Percentiles rank a stretch among this genome's conserved stretches.
These are phyloP conservation scores for Protonibea diacanthus DNA, from an alignment of 2,797 vertebrate species.

Conservation along the genomic window DNA sequence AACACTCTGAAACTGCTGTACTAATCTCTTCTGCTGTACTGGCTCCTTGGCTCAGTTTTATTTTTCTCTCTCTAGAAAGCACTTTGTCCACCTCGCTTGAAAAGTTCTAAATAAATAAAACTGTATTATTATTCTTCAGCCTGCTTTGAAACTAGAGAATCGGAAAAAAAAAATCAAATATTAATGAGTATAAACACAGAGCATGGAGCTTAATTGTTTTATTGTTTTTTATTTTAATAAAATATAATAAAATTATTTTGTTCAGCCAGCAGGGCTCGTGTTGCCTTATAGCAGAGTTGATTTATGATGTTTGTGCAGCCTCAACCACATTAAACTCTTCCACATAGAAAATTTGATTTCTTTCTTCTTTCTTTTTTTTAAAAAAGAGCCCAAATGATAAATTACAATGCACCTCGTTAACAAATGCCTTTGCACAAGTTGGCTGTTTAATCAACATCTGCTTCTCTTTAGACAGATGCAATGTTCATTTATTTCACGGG, in stretches of 20 bases:
- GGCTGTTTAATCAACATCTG: conserved; percentile 32
- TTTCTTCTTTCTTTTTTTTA: neutral
- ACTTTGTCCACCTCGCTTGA: neutral
- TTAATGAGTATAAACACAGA: conserved; percentile 9
- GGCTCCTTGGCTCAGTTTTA: neutral
- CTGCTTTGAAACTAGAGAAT: conserved; percentile 8
- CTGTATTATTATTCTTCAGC: conserved; percentile 1
- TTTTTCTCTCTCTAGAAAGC: neutral
- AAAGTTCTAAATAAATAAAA: neutral
- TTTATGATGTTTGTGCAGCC: conserved; percentile 43
- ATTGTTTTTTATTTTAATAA: conserved; percentile 10
- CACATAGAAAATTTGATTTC: conserved; percentile 40
- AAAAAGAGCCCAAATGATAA: conserved; percentile 31
- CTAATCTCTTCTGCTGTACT: neutral
- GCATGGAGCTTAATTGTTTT: neutral
- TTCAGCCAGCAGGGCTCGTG: neutral
- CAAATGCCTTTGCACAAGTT: conserved; percentile 30
- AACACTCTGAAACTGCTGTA: neutral
- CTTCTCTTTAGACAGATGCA: conserved; percentile 4
- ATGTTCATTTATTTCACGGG: conserved; percentile 59
- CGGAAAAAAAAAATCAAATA: neutral
- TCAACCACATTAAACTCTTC: conserved; percentile 40
- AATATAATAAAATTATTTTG: conserved; percentile 13
- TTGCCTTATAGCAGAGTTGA: conserved; percentile 33
- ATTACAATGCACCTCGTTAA: conserved; percentile 28